Evolutionary conservation across 2,888 invertebrate genomes (phyloP), one percentile per base, ranked within the genome.

Genomic region (Ophion obscuratus): DNA sequence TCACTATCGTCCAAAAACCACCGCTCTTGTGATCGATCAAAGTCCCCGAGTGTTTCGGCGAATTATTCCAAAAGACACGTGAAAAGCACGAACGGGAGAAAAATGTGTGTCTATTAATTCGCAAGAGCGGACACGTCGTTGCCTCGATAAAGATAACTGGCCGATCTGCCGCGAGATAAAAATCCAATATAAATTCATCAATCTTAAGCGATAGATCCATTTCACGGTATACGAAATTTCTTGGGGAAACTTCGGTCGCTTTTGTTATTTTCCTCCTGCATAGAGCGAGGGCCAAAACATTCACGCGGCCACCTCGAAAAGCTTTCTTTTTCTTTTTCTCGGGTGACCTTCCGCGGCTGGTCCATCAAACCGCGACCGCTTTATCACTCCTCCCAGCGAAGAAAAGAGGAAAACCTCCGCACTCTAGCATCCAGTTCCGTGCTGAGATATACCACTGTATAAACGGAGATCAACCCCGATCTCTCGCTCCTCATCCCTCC

Each of bases 351-450:
- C 61, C 66, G 47, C 71, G 61, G 47, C 27, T 62, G 70, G 47
- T 79, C 61, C 31, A 44, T 61, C 24, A 61, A 44, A 47, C 61
- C 68, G n/a, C 57, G 27, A 61, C 70, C 70, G 80, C 81, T 83
- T 81, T 82, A 81, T 81, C 71, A 73, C 82, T 77, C 81, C 77
- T 84, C 73, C 31, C 40, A 14, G 36, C 62, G 78, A 81, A 81
- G 73, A 84, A 83, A 75, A 71, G 80, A 73, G 67, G 66, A 75
- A 83, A 73, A 68, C 27, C 40, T 36, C 36, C 61, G 53, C 62
- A 62, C 17, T 59, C 57, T 44, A 62, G 66, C 20, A 47, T 71
- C 71, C 36, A 27, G 74, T 82, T 75, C 70, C 70, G 75, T 53
- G 68, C 66, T 73, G 76, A 66, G 79, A 85, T 75, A 83, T 62